These are phyloP conservation scores for Dynastes maya DNA, from an alignment of 2,888 invertebrate genomes.

Conservation along the genomic window DNA sequence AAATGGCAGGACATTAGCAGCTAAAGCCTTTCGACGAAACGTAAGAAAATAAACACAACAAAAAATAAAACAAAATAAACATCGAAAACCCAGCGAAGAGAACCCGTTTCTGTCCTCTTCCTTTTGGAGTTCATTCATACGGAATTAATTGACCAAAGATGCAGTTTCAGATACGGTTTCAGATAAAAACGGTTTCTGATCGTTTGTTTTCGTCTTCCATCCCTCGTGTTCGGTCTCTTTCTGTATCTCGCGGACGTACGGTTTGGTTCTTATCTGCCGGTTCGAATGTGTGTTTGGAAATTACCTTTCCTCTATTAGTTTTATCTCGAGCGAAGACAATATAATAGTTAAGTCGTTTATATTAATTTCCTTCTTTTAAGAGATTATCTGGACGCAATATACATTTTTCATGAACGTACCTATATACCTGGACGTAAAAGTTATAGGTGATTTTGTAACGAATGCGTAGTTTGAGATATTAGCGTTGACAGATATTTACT, in stretches of 20 bases:
- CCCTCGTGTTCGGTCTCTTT: slow-evolving; percentile 1
- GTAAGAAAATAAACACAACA: neutral
- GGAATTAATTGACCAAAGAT: slow-evolving; percentile 47
- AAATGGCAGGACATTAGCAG: slow-evolving; percentile 3
- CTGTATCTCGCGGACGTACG: neutral
- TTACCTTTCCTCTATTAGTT: slow-evolving; percentile 43
- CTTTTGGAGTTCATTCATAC: slow-evolving; percentile 44
- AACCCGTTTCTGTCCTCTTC: slow-evolving; percentile 26
- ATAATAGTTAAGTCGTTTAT: slow-evolving; percentile 47
- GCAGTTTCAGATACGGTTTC: slow-evolving; percentile 44
- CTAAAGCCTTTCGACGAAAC: neutral
- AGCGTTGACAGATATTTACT: slow-evolving; percentile 23
- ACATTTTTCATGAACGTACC: slow-evolving; percentile 13
- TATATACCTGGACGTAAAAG: neutral
- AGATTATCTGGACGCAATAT: slow-evolving; percentile 35
- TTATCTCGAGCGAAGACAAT: slow-evolving; percentile 41
- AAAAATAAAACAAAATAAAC: slow-evolving; percentile 11
- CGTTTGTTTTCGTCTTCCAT: slow-evolving; percentile 38
- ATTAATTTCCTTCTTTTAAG: slow-evolving; percentile 37
- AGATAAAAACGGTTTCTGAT: slow-evolving; percentile 45
- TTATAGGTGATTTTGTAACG: slow-evolving; percentile 31
- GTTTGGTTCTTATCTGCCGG: slow-evolving; percentile 5
- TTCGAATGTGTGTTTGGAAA: slow-evolving; percentile 38
- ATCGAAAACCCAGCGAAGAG: neutral
- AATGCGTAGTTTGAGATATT: slow-evolving; percentile 22